Evolutionary conservation across 37 sponge, comb jelly and placozoan species (phyloP).

Genomic region (Beroe ovata): DNA sequence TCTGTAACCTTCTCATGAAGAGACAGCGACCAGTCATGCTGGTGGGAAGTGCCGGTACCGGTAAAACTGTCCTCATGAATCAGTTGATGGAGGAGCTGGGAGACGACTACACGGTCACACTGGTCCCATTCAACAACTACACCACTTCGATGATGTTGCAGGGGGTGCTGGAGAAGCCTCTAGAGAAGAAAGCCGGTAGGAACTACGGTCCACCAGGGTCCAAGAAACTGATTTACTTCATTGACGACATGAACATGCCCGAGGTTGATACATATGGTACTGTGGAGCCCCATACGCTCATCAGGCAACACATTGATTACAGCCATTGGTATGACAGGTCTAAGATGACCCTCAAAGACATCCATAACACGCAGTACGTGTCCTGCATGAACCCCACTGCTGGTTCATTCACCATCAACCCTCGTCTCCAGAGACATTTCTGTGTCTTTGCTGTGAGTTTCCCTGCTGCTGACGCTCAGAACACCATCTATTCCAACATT

Average conservation of each 20-base stretch:
- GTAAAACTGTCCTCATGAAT: constrained; percentile 95
- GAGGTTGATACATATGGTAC: constrained; percentile 96
- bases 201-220: constrained; percentile 98
- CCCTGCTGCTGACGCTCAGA: constrained; percentile 83
- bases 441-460: constrained; percentile 97
- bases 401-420: constrained; percentile 99
- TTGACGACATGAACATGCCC: constrained; percentile 99
- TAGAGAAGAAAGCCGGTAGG: constrained; percentile 98
- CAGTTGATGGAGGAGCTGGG: constrained; percentile 74
- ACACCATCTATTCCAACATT: constrained; percentile 91
- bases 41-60: constrained; percentile 95
- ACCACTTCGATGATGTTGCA: constrained; percentile 98
- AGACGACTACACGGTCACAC: constrained; percentile 77
- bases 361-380: constrained; percentile 94
- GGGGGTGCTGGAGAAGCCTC: constrained; percentile 96
- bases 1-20: constrained; percentile 87
- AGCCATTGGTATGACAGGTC: constrained; percentile 94
- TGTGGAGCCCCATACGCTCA: constrained; percentile 95
- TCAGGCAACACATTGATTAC: constrained; percentile 97
- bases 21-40: constrained; percentile 93
- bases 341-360: constrained; percentile 93
- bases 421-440: constrained; percentile 98
- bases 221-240: constrained; percentile 95
- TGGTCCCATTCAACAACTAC: constrained; percentile 98
- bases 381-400: constrained; percentile 99